phyloP scores from a whole-genome alignment of 2,888 invertebrate species.

The Megaustenia siamemsis region DNA sequence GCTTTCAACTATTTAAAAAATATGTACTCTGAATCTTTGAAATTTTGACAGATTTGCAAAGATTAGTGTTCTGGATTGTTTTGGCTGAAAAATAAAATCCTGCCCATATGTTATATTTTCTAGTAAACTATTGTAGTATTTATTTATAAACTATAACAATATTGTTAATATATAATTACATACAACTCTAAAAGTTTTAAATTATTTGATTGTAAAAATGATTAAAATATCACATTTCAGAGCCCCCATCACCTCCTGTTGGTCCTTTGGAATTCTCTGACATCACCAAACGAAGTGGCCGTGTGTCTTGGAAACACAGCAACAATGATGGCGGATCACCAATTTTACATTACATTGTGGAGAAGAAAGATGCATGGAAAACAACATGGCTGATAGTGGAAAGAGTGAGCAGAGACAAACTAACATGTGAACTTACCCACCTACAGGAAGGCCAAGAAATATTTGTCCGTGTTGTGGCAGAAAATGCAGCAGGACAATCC shows the following conservation, averaged over 20 bases:
- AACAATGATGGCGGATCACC: constrained; percentile 88
- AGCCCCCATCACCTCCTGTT: constrained; percentile 69
- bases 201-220: too few relatives aligned
- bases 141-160: too few relatives aligned
- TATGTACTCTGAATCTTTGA: too few relatives aligned
- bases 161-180: too few relatives aligned
- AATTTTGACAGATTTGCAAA: too few relatives aligned
- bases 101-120: too few relatives aligned
- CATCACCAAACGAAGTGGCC: constrained; percentile 65
- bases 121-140: too few relatives aligned
- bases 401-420: constrained; percentile 61
- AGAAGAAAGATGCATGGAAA: constrained; percentile 85
- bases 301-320: constrained; percentile 70
- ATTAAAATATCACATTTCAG: constrained; percentile 55
- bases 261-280: constrained; percentile 71
- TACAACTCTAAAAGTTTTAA: too few relatives aligned
- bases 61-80: too few relatives aligned
- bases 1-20: too few relatives aligned
- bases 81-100: too few relatives aligned
- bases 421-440: constrained; percentile 79
- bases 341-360: constrained; percentile 88
- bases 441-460: constrained; percentile 90
- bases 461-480: constrained; percentile 90
- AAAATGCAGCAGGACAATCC: constrained; percentile 90
- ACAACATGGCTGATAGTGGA: constrained; percentile 68